Evolutionary conservation across 2,797 vertebrate species (phyloP), one percentile per base, ranked within the genome.

Genomic region (Pampus argenteus): DNA sequence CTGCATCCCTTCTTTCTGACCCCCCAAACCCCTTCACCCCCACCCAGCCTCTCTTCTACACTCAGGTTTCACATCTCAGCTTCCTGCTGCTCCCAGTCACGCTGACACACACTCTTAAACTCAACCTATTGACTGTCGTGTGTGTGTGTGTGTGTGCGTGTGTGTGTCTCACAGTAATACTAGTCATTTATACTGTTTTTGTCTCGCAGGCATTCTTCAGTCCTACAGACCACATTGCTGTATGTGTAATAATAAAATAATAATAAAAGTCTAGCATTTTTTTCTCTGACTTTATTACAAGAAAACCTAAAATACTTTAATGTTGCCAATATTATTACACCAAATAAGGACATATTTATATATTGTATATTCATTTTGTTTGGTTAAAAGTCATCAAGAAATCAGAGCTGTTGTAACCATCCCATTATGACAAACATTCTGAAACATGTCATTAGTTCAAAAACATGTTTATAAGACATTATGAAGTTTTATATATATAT

Each of bases 31-130:
- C 57, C 51, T 8, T 8, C 31, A 45, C 67, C 55, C 67, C 66
- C 79, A 69, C 62, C 25, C 80, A 76, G 59, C n/a, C 81, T 74
- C 76, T 78, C 82, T 73, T 75, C 65, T 36, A 57, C 72, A 71
- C 91, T 91, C 89, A 78, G 74, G 68, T 91, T 91, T 90, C 88
- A 86, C 48, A 75, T 71, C 80, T 73, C 88, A 66, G 80, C 88
- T 90, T 89, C 90, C 89, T 89, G 83, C 78, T 78, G 79, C 83
- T 82, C 75, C 72, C 82, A 81, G 82, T 82, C 79, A 82, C 72
- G 45, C 86, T 77, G 78, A 89, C 87, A 89, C 85, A 87, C 78
- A 70, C 82, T 80, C 79, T 79, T 71, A 87, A 76, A 79, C 82
- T 81, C 78, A 86, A 58, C 31, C 47, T 59, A 22, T 42, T 72